Conservation (phyloP, 2,888 invertebrate species). For the Limnephilus rhombicus region DNA sequence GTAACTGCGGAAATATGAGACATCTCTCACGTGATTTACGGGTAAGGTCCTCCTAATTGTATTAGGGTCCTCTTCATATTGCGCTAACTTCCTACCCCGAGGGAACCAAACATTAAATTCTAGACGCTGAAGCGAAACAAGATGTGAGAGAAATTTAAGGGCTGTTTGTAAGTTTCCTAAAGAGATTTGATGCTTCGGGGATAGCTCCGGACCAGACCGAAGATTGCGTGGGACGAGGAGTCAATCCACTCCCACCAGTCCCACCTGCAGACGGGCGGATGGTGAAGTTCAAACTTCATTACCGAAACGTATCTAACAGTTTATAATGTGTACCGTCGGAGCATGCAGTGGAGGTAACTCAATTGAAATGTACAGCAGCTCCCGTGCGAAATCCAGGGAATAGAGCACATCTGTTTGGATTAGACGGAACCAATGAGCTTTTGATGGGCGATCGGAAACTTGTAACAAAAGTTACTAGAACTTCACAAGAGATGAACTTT, state of each 20-base stretch:
- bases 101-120: slow-evolving; percentile 27
- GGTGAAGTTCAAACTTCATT: slow-evolving; percentile 6
- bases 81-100: neutral
- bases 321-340: neutral
- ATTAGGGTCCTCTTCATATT: slow-evolving; percentile 40
- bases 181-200: slow-evolving; percentile 7
- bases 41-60: slow-evolving; percentile 34
- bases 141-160: slow-evolving; percentile 27
- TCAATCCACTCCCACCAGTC: neutral
- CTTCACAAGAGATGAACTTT: neutral
- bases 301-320: slow-evolving; percentile 13
- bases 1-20: slow-evolving; percentile 2
- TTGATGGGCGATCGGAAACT: slow-evolving; percentile 23
- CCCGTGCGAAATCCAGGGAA: slow-evolving; percentile 5
- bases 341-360: neutral
- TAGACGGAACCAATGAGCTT: neutral
- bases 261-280: neutral
- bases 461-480: neutral
- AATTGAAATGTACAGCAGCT: neutral
- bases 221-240: slow-evolving; percentile 22
- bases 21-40: slow-evolving; percentile 33
- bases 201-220: neutral
- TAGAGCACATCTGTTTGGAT: slow-evolving; percentile 2
- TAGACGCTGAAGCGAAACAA: slow-evolving; percentile 22
- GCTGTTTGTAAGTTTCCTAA: slow-evolving; percentile 36